phyloP scores from a whole-genome alignment of 2,888 invertebrate genomes.

The Dryocosmus kuriphilus region DNA sequence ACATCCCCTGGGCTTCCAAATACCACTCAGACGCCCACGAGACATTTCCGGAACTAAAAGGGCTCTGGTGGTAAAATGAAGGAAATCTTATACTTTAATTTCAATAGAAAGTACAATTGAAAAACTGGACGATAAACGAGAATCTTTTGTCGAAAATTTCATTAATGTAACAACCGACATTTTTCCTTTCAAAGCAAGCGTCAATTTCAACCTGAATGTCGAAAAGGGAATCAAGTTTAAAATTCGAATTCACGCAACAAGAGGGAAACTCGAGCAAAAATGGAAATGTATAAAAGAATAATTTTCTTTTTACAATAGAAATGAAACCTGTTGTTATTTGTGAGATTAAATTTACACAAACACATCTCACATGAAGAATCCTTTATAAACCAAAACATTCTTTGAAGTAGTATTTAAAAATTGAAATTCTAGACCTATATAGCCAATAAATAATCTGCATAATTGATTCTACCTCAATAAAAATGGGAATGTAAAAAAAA shows the following conservation, averaged over 20 bases:
- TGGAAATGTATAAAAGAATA: too few relatives aligned
- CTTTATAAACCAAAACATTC: not conserved
- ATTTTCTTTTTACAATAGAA: not conserved
- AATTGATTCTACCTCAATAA: conserved; percentile 24
- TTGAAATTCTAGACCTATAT: not conserved
- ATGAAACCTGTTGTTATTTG: not conserved
- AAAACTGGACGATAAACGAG: not conserved
- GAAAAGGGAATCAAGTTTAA: too few relatives aligned
- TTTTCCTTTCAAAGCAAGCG: not conserved
- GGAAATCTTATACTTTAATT: conserved; percentile 15
- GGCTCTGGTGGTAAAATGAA: conserved; percentile 19
- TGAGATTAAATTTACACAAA: not conserved
- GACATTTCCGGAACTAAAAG: conserved; percentile 5
- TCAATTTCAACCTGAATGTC: not conserved
- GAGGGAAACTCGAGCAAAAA: too few relatives aligned
- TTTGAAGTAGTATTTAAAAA: not conserved
- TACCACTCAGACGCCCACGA: conserved; percentile 13
- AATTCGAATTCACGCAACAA: too few relatives aligned
- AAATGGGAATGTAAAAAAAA: not conserved
- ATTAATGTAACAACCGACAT: not conserved
- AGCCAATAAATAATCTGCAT: conserved; percentile 22
- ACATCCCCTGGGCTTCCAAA: conserved; percentile 33
- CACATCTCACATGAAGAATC: not conserved
- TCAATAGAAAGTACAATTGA: not conserved
- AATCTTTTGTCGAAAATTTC: not conserved